Evolutionary conservation across 2,888 invertebrate species (phyloP).

Genomic region (Vannuccia rotundouncinata): DNA sequence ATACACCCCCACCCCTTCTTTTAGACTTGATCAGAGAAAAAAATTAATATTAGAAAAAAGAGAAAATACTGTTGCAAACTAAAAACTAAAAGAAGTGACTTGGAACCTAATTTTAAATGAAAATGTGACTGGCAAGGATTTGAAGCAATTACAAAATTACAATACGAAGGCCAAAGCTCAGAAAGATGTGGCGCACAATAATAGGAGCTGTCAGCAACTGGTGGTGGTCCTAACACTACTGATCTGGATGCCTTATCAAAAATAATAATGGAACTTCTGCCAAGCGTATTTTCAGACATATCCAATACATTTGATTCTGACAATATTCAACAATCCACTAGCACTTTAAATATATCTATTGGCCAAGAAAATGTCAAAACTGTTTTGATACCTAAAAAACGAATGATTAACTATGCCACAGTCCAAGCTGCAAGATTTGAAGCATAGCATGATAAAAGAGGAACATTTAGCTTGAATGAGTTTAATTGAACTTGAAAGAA

Average conservation of each 20-base stretch:
- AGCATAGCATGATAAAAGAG: conserved; percentile 23
- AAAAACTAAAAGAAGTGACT: conserved; percentile 23
- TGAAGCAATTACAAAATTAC: conserved; percentile 17
- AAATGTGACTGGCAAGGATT: conserved; percentile 21
- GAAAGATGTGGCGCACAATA: conserved; percentile 13
- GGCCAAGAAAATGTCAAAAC: conserved; percentile 23
- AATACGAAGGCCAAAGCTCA: conserved; percentile 6
- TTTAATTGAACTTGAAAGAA: conserved; percentile 24
- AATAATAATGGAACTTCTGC: conserved; percentile 22
- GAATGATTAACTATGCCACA: conserved; percentile 20
- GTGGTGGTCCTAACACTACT: conserved; percentile 26
- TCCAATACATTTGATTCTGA: conserved; percentile 26
- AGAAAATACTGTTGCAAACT: conserved; percentile 20
- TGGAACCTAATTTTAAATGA: conserved; percentile 26
- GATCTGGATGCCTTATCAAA: conserved; percentile 18
- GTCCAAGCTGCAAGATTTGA: conserved; percentile 19
- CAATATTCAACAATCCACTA: conserved; percentile 16
- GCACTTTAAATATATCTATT: conserved; percentile 18
- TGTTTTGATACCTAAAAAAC: conserved; percentile 21
- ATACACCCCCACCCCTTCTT: too few species aligned
- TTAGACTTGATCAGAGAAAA: conserved; percentile 26
- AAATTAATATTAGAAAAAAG: conserved; percentile 15
- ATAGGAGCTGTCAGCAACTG: conserved; percentile 13
- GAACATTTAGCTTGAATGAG: conserved; percentile 24
- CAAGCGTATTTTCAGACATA: conserved; percentile 24